Conservation (phyloP, 2,797 vertebrate genomes). For the Paguma larvata region DNA sequence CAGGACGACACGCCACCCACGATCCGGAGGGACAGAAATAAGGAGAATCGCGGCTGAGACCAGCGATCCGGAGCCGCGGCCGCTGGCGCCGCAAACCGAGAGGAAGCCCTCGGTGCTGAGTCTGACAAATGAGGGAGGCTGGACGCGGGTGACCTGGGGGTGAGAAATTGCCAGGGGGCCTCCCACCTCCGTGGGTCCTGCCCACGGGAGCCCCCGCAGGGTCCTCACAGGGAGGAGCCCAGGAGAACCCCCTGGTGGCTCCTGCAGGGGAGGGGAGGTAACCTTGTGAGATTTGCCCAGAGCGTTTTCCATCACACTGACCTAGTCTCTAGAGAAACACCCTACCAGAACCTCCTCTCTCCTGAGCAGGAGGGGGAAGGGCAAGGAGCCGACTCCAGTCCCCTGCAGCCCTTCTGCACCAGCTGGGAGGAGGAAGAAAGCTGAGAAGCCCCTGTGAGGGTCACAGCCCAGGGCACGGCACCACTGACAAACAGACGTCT, state of each 20-base stretch:
- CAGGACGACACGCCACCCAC: rapidly evolving
- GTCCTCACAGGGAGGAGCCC: background rate
- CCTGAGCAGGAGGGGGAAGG: too few species aligned
- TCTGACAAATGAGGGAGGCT: background rate
- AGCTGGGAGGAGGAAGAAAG: rapidly evolving
- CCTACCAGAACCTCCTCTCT: background rate
- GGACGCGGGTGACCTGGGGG: background rate
- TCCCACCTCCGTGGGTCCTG: rapidly evolving
- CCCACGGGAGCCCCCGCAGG: background rate
- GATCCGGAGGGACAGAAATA: rapidly evolving
- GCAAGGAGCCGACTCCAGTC: rapidly evolving
- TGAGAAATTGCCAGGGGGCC: background rate
- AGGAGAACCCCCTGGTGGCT: rapidly evolving
- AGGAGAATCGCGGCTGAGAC: rapidly evolving
- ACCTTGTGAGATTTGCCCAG: background rate
- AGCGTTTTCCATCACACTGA: background rate
- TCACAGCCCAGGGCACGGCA: too few species aligned
- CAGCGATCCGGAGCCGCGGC: background rate
- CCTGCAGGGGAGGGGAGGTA: too few species aligned
- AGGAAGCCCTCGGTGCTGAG: rapidly evolving
- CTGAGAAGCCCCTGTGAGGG: too few species aligned
- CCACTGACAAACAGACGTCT: too few species aligned
- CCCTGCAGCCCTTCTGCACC: background rate
- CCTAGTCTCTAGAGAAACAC: background rate
- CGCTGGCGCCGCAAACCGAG: rapidly evolving